Evolutionary conservation across 2,113 vertebrate genomes (phyloP).

Genomic region (Natator depressus): DNA sequence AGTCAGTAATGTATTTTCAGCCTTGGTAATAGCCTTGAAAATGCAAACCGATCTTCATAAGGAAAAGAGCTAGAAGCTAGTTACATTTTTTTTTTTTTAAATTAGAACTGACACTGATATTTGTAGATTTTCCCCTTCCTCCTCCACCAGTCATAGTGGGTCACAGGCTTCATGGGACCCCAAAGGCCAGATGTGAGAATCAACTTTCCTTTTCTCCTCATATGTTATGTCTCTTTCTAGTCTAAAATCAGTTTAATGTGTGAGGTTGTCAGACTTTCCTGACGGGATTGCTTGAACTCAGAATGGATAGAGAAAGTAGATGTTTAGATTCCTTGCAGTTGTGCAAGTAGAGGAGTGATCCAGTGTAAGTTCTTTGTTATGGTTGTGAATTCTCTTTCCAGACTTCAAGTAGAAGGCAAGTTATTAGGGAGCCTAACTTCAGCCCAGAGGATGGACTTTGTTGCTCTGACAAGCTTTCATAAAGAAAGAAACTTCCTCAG

Average conservation of each 20-base stretch:
- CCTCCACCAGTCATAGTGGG: background rate
- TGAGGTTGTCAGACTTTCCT: background rate
- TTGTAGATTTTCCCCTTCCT: background rate
- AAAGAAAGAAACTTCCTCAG: background rate
- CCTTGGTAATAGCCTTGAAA: background rate
- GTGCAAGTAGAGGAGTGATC: background rate
- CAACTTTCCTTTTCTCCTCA: background rate
- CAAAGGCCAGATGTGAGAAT: background rate
- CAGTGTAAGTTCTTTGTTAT: slow-evolving; percentile 17
- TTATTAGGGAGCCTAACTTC: background rate
- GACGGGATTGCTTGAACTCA: background rate
- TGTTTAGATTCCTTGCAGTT: background rate
- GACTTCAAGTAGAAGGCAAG: background rate
- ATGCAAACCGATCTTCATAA: background rate
- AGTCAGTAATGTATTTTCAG: background rate
- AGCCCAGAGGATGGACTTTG: background rate
- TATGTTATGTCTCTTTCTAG: background rate
- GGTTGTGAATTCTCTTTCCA: background rate
- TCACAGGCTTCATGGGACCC: background rate
- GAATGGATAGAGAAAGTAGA: background rate
- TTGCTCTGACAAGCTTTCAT: background rate
- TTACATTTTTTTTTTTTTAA: too few relatives aligned
- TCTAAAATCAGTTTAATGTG: background rate
- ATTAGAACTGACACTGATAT: background rate
- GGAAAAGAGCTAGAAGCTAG: background rate